Evolutionary conservation across 2,113 vertebrate genomes (phyloP).

Genomic region (Dromiciops gliroides): DNA sequence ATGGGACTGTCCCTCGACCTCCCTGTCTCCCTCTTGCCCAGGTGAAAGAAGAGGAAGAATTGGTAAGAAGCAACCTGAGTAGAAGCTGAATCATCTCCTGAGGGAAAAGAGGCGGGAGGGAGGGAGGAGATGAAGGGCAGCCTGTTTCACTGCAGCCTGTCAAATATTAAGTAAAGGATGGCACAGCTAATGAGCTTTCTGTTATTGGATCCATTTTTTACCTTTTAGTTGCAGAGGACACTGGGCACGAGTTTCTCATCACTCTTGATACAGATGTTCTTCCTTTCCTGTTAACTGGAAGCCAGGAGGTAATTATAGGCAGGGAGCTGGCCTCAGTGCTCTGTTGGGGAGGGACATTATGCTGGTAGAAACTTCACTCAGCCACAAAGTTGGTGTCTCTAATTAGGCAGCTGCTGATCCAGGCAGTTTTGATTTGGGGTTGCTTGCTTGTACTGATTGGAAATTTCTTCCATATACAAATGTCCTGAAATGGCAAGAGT

Average conservation of each 20-base stretch:
- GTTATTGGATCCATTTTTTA: background rate
- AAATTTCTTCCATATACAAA: slow-evolving; percentile 6
- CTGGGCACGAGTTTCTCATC: slow-evolving; percentile 23
- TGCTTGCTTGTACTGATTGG: slow-evolving; percentile 6
- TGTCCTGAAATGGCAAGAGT: background rate
- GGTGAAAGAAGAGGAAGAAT: slow-evolving; percentile 23
- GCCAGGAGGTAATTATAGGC: slow-evolving; percentile 61
- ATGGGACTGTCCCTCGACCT: background rate
- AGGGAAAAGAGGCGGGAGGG: background rate
- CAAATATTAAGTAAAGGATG: background rate
- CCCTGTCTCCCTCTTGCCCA: background rate
- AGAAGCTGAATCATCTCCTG: fast-evolving
- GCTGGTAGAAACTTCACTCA: slow-evolving; percentile 43
- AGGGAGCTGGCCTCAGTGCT: slow-evolving; percentile 9
- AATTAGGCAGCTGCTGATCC: slow-evolving; percentile 67
- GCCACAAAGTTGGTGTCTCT: slow-evolving; percentile 53
- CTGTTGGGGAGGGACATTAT: slow-evolving; percentile 35
- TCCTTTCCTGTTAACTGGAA: slow-evolving; percentile 65
- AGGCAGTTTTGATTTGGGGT: slow-evolving; percentile 11
- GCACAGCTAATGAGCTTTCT: background rate
- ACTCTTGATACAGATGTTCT: slow-evolving; percentile 48
- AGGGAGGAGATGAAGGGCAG: background rate
- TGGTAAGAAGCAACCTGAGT: background rate
- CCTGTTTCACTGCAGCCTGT: background rate
- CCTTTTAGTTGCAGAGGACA: background rate